Evolutionary conservation across 2,113 vertebrate genomes (phyloP).

Genomic region (Barnardius zonarius): DNA sequence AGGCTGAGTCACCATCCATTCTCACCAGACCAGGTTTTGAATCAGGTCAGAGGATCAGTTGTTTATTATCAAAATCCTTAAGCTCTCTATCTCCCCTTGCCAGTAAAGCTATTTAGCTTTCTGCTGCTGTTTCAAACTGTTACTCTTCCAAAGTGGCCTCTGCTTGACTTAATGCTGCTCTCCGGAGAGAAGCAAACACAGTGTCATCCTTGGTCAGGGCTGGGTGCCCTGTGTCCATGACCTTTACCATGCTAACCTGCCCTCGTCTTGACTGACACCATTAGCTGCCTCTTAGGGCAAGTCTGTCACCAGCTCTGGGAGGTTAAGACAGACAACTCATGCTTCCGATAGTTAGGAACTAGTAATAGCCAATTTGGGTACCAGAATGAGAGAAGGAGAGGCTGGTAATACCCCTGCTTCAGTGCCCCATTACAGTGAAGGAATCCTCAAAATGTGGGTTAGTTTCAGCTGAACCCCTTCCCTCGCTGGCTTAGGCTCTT

Average conservation of each 20-base stretch:
- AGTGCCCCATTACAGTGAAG: background rate
- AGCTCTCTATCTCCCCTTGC: background rate
- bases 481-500: background rate
- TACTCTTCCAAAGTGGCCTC: background rate
- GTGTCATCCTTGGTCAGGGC: rapidly evolving
- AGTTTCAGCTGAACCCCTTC: constrained; percentile 14
- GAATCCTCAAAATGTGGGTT: constrained; percentile 39
- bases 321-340: constrained; percentile 25
- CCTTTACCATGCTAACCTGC: constrained; percentile 53
- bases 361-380: constrained; percentile 5
- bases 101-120: background rate
- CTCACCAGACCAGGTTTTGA: constrained; percentile 13
- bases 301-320: background rate
- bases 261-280: background rate
- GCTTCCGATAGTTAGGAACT: background rate
- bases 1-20: constrained; percentile 16
- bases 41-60: constrained; percentile 15
- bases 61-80: background rate
- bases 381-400: background rate
- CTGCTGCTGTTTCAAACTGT: rapidly evolving
- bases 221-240: background rate
- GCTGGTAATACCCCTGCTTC: background rate
- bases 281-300: constrained; percentile 17
- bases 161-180: background rate
- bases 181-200: background rate